phyloP scores from a whole-genome alignment of 2,888 invertebrate genomes.

The Prosapia bicincta region DNA sequence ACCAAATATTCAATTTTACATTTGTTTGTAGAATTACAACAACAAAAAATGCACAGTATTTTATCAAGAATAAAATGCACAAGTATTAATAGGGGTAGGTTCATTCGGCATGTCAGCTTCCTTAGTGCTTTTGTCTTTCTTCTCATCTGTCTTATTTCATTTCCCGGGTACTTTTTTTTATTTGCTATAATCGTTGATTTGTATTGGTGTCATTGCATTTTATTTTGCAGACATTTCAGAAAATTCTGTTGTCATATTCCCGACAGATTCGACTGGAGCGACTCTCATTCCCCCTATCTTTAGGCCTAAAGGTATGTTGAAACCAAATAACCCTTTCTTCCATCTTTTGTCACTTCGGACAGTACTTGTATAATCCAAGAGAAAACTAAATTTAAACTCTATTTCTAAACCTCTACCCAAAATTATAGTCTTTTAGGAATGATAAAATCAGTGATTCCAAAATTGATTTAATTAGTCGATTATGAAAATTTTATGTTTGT shows the following conservation, averaged over 20 bases:
- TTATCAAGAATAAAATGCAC: no score
- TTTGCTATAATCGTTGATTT: conserved; percentile 11
- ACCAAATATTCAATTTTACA: no score
- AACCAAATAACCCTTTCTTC: background rate
- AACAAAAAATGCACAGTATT: no score
- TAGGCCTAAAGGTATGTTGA: conserved; percentile 64
- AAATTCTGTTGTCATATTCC: conserved; percentile 69
- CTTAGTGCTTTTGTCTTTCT: conserved; percentile 11
- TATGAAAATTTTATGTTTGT: no score
- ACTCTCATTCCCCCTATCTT: conserved; percentile 66
- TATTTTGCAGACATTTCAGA: conserved; percentile 67
- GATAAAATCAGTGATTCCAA: no score
- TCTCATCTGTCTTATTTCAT: conserved; percentile 13
- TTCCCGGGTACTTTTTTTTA: conserved; percentile 34
- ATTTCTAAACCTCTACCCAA: no score
- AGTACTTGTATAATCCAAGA: no score
- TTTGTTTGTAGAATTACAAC: no score
- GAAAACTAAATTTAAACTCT: no score
- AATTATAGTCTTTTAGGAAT: no score
- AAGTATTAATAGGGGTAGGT: no score
- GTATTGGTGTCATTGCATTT: conserved; percentile 41
- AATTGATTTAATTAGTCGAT: no score
- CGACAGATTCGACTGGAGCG: conserved; percentile 70
- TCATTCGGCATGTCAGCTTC: background rate
- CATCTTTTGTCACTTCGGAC: background rate